These are phyloP conservation scores for Dicyrtomina minuta DNA, from an alignment of 2,888 invertebrate species.

Conservation along the genomic window DNA sequence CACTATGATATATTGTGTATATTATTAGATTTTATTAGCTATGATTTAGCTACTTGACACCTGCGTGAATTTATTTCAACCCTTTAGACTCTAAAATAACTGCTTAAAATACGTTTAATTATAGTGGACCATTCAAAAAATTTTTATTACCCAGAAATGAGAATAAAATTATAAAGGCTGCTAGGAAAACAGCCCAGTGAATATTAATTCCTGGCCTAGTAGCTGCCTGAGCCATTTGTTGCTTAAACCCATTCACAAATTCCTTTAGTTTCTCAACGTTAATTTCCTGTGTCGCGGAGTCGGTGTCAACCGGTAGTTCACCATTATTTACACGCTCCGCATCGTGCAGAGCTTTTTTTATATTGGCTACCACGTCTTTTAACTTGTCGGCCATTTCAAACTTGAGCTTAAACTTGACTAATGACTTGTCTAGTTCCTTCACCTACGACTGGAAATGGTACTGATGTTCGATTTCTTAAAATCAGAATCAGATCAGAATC, in stretches of 20 bases:
- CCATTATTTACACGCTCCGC: not conserved
- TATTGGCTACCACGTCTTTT: not conserved
- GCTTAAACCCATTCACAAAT: conserved; percentile 7
- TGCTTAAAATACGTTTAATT: too few relatives aligned
- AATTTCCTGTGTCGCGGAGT: not conserved
- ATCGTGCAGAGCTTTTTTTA: conserved; percentile 12
- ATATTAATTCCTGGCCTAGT: conserved; percentile 37
- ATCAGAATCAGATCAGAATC: too few relatives aligned
- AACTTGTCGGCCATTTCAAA: conserved; percentile 19
- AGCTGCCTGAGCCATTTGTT: conserved; percentile 17
- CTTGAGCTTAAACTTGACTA: not conserved
- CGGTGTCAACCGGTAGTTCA: not conserved
- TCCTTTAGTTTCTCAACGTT: conserved; percentile 20
- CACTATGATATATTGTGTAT: too few relatives aligned
- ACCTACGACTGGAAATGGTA: too few relatives aligned
- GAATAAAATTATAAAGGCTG: conserved; percentile 45
- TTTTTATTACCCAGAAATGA: conserved; percentile 44
- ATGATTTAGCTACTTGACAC: too few relatives aligned
- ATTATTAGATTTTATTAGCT: too few relatives aligned
- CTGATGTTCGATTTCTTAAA: too few relatives aligned
- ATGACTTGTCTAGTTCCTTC: too few relatives aligned
- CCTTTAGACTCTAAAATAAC: too few relatives aligned
- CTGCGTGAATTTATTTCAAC: too few relatives aligned
- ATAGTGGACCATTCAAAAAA: not conserved
- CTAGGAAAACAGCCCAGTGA: conserved; percentile 41